Base-by-base conservation (phyloP, 2,113 vertebrate genomes). In the Sclerurus mexicanus region DNA sequence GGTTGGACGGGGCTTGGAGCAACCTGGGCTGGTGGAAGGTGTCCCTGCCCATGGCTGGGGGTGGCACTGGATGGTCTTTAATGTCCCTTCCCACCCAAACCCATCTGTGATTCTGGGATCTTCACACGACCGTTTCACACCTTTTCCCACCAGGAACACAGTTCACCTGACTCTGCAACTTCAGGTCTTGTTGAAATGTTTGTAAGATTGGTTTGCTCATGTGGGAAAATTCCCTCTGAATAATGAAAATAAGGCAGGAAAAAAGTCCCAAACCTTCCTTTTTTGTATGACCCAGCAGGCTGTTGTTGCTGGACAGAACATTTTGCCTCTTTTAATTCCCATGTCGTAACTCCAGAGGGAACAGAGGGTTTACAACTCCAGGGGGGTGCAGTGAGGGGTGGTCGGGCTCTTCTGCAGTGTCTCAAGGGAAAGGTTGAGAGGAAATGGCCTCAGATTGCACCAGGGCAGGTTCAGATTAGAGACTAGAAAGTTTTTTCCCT, bases 1-100 rank as follows among this genome's bases (percentile, higher is more conserved):
- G 42, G 35, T 0, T 88, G 76, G 76, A 22, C 8, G 35, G 35
- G 74, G 30, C 39, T 62, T n/a, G 62, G 85, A 88, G 58, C 42
- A 66, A 4, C 59, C 50, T 73, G 76, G 76, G 3, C 10, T 60
- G 27, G 12, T 37, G 86, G 52, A 0, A 89, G 52, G 18, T 16
- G 86, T 59, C 86, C 59, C 59, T 80, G 76, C 50, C 37, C 52
- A 37, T 33, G 44, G 59, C 50, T 14, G 40, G 30, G 44, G 37
- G 31, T 5, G 9, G 21, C 27, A 0, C 23, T 0, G 3, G 39
- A 1, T 40, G 56, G 1, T 0, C 0, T 50, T 35, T 44, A 1
- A 33, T 5, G 2, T 58, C 7, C 4, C 12, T 60, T 59, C 12
- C 37, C 33, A 10, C 18, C 35, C 2, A 4, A 24, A 6, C 12